Evolutionary conservation across 2,113 vertebrate genomes (phyloP), one percentile per base, ranked within the genome.

Genomic region (Daboia siamensis): DNA sequence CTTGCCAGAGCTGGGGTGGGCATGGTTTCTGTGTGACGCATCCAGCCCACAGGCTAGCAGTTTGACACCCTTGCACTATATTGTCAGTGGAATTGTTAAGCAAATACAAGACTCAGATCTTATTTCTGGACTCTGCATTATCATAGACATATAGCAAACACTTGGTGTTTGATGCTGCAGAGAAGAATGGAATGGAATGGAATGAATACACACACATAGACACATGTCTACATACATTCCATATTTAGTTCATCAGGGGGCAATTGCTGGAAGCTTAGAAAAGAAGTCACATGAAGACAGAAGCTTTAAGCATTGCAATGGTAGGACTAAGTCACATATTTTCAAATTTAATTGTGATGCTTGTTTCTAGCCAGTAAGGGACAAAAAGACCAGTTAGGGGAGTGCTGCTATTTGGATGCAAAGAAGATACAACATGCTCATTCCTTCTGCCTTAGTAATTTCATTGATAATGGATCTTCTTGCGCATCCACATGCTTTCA

Each of bases 321-420:
- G 39, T 95, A 90, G 1, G 29, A 48, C 1, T 97, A 97, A 97
- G 96, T 97, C 97, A 97, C 85, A 91, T 86, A 91, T 95, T 96
- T 96, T 97, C 93, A 94, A 96, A 94, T 96, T 94, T 95, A 94
- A 94, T 97, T 97, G 96, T 96, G 97, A 96, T 95, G 95, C 95
- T 97, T 93, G 94, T 94, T 97, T 93, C 93, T 93, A 96, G 90
- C 86, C 95, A 93, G 93, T 94, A 94, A 94, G 52, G 95, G 94
- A 96, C 90, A 94, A 90, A 54, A 92, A 52, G 92, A 91, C 48
- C 90, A 94, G 91, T 94, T 51, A 64, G 88, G 5, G 91, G 95
- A 94, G 93, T 94, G 90, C 92, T 94, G 94, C 87, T 93, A 80
- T 90, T 95, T 95, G 92, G 94, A 95, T 21, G 1, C 2, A 90